Conservation (phyloP, 1,140 invertebrate species). For the Meloidogyne chitwoodi region DNA sequence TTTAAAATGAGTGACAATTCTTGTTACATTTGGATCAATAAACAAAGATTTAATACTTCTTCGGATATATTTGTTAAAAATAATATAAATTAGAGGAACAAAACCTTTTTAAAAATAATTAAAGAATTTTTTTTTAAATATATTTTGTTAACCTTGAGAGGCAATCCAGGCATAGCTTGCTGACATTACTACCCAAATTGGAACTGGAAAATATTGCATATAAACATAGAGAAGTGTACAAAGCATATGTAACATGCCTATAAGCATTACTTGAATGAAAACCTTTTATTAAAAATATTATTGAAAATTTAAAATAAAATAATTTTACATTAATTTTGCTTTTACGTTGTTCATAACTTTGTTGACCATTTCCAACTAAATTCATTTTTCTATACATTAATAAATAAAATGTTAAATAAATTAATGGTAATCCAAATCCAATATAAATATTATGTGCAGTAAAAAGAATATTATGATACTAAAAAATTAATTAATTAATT, state of each 20-base stretch:
- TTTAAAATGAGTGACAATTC: neutral
- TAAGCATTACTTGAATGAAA: conserved; percentile 16
- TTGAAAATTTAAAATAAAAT: neutral
- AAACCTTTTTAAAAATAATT: neutral
- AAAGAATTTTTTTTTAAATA: neutral
- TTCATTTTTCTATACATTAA: conserved; percentile 19
- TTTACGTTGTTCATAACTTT: neutral
- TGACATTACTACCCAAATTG: conserved; percentile 12
- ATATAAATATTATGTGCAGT: conserved; percentile 13
- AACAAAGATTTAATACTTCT: conserved; percentile 8
- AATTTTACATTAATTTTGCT: conserved; percentile 1
- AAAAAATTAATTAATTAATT: neutral
- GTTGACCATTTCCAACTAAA: neutral
- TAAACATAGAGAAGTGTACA: conserved; percentile 8
- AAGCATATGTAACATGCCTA: conserved; percentile 6
- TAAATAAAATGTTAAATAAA: conserved; percentile 5
- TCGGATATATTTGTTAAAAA: conserved; percentile 10
- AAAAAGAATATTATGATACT: conserved; percentile 15
- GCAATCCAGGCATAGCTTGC: conserved; percentile 14
- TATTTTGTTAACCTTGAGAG: neutral
- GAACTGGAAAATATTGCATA: conserved; percentile 15
- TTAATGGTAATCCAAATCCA: conserved; percentile 10
- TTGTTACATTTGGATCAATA: conserved; percentile 3
- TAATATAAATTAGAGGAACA: conserved; percentile 8
- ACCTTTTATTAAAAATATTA: neutral